Conservation (phyloP, 2,888 invertebrate species). For the Autographa gamma region DNA sequence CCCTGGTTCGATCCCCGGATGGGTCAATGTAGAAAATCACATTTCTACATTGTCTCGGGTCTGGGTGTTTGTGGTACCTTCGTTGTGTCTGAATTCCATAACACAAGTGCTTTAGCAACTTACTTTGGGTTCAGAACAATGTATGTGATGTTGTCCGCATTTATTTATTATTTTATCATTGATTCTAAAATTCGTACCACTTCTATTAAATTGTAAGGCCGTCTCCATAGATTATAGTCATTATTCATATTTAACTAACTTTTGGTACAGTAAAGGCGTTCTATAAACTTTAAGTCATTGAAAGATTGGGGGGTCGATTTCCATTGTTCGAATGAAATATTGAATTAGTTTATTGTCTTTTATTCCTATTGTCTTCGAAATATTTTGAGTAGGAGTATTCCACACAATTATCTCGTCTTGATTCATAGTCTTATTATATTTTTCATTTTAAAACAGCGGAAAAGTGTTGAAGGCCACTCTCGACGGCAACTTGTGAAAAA, state of each 20-base stretch:
- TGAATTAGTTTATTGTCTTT: slow-evolving; percentile 54
- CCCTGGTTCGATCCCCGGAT: no score
- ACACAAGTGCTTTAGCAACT: no score
- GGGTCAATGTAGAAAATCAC: no score
- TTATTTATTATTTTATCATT: no score
- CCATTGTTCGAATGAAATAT: slow-evolving; percentile 57
- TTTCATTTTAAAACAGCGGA: slow-evolving; percentile 54
- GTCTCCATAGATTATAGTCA: not conserved
- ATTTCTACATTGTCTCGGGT: no score
- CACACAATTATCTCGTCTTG: slow-evolving; percentile 52
- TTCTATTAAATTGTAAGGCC: not conserved
- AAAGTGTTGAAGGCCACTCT: slow-evolving; percentile 61
- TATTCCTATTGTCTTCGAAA: slow-evolving; percentile 55
- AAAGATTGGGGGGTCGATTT: slow-evolving; percentile 50
- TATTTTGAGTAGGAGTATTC: slow-evolving; percentile 48
- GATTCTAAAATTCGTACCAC: no score
- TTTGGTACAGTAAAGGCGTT: slow-evolving; percentile 41
- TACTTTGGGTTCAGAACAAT: no score
- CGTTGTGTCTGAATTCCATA: no score
- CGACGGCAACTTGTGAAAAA: slow-evolving; percentile 64
- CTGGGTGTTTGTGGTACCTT: no score
- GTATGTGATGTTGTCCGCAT: no score
- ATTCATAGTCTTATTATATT: slow-evolving; percentile 56
- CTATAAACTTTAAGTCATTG: slow-evolving; percentile 47
- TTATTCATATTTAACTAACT: slow-evolving; percentile 25